phyloP scores from a whole-genome alignment of 1,140 invertebrate genomes.

The Phenacoccus solenopsis region DNA sequence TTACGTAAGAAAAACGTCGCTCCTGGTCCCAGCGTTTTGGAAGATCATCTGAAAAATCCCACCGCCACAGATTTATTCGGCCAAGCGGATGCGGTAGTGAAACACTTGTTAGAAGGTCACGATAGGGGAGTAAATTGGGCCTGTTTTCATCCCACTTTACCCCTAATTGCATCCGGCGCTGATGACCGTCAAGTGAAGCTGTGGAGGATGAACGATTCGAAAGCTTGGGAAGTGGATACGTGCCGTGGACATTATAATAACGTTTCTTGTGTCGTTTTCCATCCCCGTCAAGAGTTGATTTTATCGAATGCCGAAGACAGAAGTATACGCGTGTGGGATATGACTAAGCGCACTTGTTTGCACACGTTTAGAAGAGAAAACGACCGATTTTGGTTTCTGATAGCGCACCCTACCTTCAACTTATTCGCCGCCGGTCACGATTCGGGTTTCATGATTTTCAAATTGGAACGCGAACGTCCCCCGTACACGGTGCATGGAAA shows the following conservation, averaged over 20 bases:
- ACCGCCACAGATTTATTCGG: slow-evolving; percentile 91
- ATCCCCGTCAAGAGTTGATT: slow-evolving; percentile 92
- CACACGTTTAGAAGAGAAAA: slow-evolving; percentile 91
- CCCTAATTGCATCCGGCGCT: slow-evolving; percentile 91
- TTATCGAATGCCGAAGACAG: slow-evolving; percentile 97
- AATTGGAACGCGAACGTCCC: slow-evolving; percentile 88
- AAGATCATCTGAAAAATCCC: slow-evolving; percentile 78
- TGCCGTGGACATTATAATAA: slow-evolving; percentile 99
- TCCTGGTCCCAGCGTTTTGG: slow-evolving; percentile 56
- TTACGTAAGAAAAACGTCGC: slow-evolving; percentile 25
- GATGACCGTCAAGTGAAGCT: slow-evolving; percentile 96
- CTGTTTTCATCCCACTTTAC: slow-evolving; percentile 86
- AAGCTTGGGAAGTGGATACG: slow-evolving; percentile 98
- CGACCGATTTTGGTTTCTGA: slow-evolving; percentile 78
- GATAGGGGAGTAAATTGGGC: slow-evolving; percentile 98
- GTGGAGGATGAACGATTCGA: slow-evolving; percentile 98
- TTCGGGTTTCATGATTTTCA: slow-evolving; percentile 73
- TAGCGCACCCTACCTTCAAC: slow-evolving; percentile 76
- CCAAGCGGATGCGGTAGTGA: slow-evolving; percentile 92
- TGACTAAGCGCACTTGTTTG: slow-evolving; percentile 92
- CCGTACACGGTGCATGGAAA: slow-evolving; percentile 91
- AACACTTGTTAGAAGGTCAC: slow-evolving; percentile 94
- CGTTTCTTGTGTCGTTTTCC: slow-evolving; percentile 95
- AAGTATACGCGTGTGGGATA: slow-evolving; percentile 96
- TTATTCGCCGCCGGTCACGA: slow-evolving; percentile 92